Evolutionary conservation across 2,888 invertebrate species (phyloP).

Genomic region (Adelphocoris suturalis): DNA sequence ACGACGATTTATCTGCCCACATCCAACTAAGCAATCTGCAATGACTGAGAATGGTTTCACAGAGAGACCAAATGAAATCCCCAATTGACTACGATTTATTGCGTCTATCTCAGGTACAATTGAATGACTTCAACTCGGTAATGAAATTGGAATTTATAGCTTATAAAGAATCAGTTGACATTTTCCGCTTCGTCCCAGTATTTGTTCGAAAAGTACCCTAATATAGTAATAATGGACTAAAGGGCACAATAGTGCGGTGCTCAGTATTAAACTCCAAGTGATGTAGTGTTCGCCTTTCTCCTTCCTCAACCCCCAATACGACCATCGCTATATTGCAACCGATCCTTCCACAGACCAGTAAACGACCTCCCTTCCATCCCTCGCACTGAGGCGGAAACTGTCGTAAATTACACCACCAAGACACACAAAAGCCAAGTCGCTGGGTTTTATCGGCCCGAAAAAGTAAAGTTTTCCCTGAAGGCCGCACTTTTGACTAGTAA

Average conservation of each 20-base stretch:
- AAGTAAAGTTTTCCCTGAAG: not conserved
- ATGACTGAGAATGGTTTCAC: too few species aligned
- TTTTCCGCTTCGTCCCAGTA: too few species aligned
- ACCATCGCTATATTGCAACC: not conserved
- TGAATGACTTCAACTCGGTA: too few species aligned
- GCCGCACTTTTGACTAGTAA: not conserved
- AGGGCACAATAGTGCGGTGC: not conserved
- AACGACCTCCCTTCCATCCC: constrained; percentile 8
- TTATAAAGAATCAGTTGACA: too few species aligned
- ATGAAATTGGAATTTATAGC: too few species aligned
- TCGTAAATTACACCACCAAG: constrained; percentile 20
- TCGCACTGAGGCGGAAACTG: constrained; percentile 13
- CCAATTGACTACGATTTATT: too few species aligned
- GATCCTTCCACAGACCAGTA: not conserved
- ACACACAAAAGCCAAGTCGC: constrained; percentile 18
- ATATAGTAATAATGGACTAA: not conserved
- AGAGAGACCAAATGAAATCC: too few species aligned
- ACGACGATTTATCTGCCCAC: too few species aligned
- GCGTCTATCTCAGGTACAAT: too few species aligned
- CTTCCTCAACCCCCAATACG: not conserved
- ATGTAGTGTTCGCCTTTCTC: not conserved
- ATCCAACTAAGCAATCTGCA: too few species aligned
- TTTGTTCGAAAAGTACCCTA: too few species aligned
- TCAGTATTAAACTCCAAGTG: constrained; percentile 9
- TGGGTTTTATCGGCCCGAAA: constrained; percentile 11